Evolutionary conservation across 1,140 invertebrate genomes (phyloP), one percentile per base, ranked within the genome.

Genomic region (Delia radicum): DNA sequence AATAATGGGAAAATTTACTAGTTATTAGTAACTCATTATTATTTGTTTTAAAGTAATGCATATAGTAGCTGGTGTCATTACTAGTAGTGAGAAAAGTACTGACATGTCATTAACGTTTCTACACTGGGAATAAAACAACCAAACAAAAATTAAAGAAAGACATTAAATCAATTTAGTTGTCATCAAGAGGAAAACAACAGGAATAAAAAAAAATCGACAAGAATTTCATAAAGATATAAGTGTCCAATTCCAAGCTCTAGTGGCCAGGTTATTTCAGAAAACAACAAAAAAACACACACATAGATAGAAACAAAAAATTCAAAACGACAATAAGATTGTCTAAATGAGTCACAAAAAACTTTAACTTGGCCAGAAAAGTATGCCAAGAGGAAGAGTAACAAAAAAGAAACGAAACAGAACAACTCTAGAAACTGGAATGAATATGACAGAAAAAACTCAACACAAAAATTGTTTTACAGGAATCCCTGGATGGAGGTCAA

Each of bases 141-240:
- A n/a, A n/a, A n/a, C n/a, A n/a, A n/a, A n/a, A n/a, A n/a, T n/a
- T n/a, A 42, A 29, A 65, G 26, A 42, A 65, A 65, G 62, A 65
- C 62, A 65, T 69, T 69, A 69, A 69, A 69, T 69, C 65, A 69
- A 69, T 69, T 69, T 69, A 37, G 65, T 33, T 69, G 65, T 69
- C 65, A 69, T 12, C 65, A 24, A 8, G 8, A 42, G 3, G 8
- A 42, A 42, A 18, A 18, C 18, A 55, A 6, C 48, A n/a, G 48
- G n/a, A 18, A 55, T 21, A 55, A 18, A 55, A 3, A 21, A 55
- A 55, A 55, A 7, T 55, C 21, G 8, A n/a, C 6, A 21, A 21
- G 18, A 55, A 55, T 55, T 55, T 21, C 48, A 55, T 21, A 55
- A 55, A 55, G 24, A 55, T 6, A 24, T 8, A 21, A 55, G 24